Evolutionary conservation across 2,797 vertebrate species (phyloP).

Genomic region (Spizella passerina): DNA sequence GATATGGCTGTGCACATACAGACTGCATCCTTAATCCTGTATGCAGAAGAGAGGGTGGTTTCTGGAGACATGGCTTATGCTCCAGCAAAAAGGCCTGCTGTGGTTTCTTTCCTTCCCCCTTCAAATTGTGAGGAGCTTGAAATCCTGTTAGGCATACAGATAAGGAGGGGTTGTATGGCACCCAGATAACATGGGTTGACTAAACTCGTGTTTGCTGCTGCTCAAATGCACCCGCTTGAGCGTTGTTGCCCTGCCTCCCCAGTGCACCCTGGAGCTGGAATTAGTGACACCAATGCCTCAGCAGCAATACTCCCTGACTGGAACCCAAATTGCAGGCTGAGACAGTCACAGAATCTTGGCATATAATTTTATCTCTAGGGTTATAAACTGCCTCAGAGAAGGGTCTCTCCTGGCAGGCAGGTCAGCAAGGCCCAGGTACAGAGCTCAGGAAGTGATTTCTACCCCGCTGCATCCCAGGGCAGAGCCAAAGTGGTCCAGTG

Average conservation of each 20-base stretch:
- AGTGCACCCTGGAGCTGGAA: background rate
- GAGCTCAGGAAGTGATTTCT: background rate
- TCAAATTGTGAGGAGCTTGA: background rate
- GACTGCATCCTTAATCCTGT: background rate
- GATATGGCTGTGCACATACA: background rate
- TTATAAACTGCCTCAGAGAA: background rate
- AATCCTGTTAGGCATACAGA: background rate
- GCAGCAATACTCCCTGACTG: rapidly evolving
- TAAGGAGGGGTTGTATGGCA: rapidly evolving
- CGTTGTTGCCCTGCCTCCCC: background rate
- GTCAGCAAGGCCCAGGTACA: background rate
- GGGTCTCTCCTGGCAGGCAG: background rate
- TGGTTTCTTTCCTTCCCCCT: background rate
- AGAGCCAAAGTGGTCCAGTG: background rate
- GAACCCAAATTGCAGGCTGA: background rate
- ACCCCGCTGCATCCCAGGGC: background rate
- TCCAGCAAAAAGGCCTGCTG: background rate
- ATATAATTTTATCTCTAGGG: background rate
- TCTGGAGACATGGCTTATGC: background rate
- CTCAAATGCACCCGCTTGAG: background rate
- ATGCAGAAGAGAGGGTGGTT: background rate
- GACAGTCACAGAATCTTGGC: background rate
- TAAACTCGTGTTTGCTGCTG: background rate
- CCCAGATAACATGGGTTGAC: background rate
- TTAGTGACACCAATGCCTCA: rapidly evolving